These are phyloP conservation scores for Proterorhinus semilunaris DNA, from an alignment of 2,113 vertebrate genomes.

Conservation along the genomic window DNA sequence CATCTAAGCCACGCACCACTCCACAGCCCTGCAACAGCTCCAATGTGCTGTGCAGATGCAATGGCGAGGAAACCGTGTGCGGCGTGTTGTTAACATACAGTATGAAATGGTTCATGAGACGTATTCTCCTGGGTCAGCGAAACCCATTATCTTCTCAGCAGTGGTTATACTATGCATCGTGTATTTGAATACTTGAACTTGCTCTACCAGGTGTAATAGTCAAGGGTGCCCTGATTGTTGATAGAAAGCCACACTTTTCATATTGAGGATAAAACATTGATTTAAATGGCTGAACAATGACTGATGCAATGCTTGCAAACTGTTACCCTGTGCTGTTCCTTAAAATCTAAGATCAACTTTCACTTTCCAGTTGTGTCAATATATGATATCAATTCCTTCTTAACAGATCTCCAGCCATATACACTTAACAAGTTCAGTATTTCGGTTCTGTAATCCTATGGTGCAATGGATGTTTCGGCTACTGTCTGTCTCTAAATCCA, in stretches of 20 bases:
- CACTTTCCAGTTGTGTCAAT: constrained; percentile 38
- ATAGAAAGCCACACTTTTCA: neutral
- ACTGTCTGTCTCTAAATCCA: neutral
- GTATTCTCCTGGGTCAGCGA: neutral
- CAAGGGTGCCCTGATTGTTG: neutral
- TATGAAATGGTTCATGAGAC: neutral
- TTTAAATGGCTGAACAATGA: neutral
- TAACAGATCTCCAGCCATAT: constrained; percentile 17
- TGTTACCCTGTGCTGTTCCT: constrained; percentile 13
- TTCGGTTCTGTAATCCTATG: constrained; percentile 43
- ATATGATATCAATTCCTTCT: constrained; percentile 41
- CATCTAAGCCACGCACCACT: constrained; percentile 28
- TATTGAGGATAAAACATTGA: neutral
- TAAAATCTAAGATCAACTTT: constrained; percentile 30
- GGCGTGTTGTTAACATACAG: neutral
- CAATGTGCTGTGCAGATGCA: neutral
- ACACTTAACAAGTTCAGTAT: constrained; percentile 41
- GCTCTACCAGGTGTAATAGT: neutral
- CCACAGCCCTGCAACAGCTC: neutral
- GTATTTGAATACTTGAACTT: neutral
- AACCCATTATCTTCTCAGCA: neutral
- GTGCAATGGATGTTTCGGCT: neutral
- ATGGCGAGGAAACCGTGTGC: neutral
- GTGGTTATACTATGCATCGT: neutral
- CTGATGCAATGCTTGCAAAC: neutral